phyloP scores from a whole-genome alignment of 2,888 invertebrate species.

The Caenorhabditis virilis region DNA sequence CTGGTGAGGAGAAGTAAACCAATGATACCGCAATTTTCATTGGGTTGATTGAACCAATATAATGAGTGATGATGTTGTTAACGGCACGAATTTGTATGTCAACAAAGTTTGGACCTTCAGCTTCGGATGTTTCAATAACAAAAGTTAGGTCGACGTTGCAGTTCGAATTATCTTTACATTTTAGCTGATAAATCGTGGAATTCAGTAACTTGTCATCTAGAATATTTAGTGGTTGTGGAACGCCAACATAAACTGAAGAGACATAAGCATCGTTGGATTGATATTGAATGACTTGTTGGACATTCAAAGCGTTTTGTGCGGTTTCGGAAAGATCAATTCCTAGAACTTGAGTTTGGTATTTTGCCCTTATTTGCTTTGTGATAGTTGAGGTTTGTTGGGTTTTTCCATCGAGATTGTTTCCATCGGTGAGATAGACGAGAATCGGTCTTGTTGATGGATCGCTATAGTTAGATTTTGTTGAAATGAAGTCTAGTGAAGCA shows the following conservation, averaged over 20 bases:
- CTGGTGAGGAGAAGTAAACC: constrained; percentile 32
- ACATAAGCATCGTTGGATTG: constrained; percentile 11
- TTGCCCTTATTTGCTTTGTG: constrained; percentile 11
- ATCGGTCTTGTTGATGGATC: constrained; percentile 12
- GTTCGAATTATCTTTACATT: constrained; percentile 24
- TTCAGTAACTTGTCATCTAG: constrained; percentile 6
- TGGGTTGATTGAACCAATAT: constrained; percentile 8
- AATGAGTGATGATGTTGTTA: constrained; percentile 15
- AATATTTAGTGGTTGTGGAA: constrained; percentile 9
- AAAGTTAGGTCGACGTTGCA: constrained; percentile 27
- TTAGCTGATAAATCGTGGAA: constrained; percentile 11
- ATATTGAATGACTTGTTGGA: constrained; percentile 19
- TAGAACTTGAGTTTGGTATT: constrained; percentile 20
- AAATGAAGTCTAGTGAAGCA: constrained; percentile 22
- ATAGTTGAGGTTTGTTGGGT: no score
- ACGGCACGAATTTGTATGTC: constrained; percentile 14
- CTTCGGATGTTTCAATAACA: constrained; percentile 32
- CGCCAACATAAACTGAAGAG: constrained; percentile 24
- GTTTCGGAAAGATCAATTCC: constrained; percentile 31
- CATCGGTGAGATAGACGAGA: constrained; percentile 28
- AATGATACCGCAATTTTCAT: constrained; percentile 26
- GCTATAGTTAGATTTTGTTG: constrained; percentile 13
- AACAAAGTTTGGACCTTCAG: constrained; percentile 13
- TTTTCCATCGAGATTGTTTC: not conserved
- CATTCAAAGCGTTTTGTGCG: not conserved